A percentile compares a stretch with the other conserved stretches of the same genome.
Evolutionary conservation across 2,888 invertebrate species (phyloP).

Genomic region (Bedellia somnulentella): DNA sequence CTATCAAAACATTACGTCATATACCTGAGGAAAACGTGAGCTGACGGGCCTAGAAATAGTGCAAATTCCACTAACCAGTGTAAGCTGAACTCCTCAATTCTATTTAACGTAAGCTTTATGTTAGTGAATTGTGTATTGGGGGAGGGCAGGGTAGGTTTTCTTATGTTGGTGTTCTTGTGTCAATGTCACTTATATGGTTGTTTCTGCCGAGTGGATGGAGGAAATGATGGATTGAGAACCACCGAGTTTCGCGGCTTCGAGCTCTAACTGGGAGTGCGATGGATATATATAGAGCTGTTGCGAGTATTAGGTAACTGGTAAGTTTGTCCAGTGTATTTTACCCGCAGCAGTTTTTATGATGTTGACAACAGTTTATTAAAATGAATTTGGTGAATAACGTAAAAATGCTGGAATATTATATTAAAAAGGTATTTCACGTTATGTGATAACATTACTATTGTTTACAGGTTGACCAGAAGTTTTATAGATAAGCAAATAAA

Average conservation of each 20-base stretch:
- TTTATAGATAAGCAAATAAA: neutral
- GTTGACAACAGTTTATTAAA: no score
- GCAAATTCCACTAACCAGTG: constrained; percentile 29
- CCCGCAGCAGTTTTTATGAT: no score
- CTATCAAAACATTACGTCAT: constrained; percentile 41
- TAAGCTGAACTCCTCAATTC: constrained; percentile 22
- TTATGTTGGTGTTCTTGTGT: constrained; percentile 33
- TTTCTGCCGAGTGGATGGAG: constrained; percentile 57
- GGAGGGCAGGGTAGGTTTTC: constrained; percentile 19
- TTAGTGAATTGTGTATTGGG: no score
- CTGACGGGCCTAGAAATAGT: constrained; percentile 18
- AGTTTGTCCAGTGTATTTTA: no score
- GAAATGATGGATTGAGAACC: constrained; percentile 53
- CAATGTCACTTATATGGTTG: constrained; percentile 61
- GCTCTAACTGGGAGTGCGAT: constrained; percentile 21
- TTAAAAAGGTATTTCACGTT: no score
- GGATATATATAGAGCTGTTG: constrained; percentile 26
- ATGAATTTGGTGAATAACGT: no score
- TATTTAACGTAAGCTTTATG: no score
- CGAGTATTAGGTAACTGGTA: no score
- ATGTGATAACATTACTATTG: no score
- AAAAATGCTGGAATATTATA: no score
- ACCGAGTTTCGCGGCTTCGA: constrained; percentile 24
- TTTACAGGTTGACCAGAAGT: no score
- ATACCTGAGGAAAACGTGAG: constrained; percentile 44